phyloP scores from a whole-genome alignment of 2,888 invertebrate genomes.

The Hedya salicella region DNA sequence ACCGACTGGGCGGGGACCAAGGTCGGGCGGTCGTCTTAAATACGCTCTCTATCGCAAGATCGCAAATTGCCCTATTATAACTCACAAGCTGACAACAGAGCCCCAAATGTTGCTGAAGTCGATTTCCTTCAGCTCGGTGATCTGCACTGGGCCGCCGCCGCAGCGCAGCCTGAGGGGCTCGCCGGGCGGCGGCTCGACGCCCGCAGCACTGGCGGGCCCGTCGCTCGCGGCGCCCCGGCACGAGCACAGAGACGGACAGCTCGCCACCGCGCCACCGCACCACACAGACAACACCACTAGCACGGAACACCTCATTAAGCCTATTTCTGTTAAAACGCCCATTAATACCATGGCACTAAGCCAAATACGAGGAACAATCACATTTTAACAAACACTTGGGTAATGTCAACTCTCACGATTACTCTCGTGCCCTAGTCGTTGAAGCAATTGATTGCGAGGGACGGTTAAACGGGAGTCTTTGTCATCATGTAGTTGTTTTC shows the following conservation, averaged over 20 bases:
- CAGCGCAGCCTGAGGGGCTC: constrained; percentile 87
- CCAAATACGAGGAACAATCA: constrained; percentile 78
- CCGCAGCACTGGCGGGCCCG: constrained; percentile 52
- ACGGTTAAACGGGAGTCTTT: constrained; percentile 53
- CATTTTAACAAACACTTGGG: constrained; percentile 77
- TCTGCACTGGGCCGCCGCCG: constrained; percentile 84
- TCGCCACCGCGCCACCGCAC: constrained; percentile 60
- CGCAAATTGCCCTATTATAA: no score
- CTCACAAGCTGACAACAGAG: constrained; percentile 88
- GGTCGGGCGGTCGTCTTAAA: no score
- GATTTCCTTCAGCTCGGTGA: constrained; percentile 86
- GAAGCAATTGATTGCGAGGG: constrained; percentile 46
- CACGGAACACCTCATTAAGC: constrained; percentile 67
- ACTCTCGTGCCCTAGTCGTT: constrained; percentile 44
- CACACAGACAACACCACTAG: constrained; percentile 62
- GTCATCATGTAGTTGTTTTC: constrained; percentile 48
- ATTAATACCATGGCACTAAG: constrained; percentile 79
- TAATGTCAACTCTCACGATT: constrained; percentile 55
- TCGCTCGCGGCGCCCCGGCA: constrained; percentile 84
- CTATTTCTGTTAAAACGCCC: constrained; percentile 68
- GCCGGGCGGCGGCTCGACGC: constrained; percentile 79
- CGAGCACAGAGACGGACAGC: constrained; percentile 82
- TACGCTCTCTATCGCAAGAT: no score
- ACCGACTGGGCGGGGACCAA: no score
- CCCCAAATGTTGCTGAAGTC: constrained; percentile 86